Base-by-base conservation (phyloP, 2,113 vertebrate species). In the Leptobrachium leishanense region DNA sequence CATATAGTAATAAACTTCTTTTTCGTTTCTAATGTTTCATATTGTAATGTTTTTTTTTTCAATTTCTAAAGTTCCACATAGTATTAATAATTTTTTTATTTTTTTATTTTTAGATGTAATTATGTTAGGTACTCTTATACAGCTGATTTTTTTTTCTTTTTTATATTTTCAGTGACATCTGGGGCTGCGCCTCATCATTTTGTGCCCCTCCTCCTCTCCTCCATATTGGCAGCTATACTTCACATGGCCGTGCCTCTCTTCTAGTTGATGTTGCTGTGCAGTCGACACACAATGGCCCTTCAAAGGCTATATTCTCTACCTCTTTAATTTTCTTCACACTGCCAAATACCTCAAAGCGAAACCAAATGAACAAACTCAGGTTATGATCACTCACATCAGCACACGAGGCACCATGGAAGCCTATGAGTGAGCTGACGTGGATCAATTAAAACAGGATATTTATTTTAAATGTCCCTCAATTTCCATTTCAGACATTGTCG, bases 141-240 rank as follows among this genome's bases (percentile, higher is more conserved):
- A 31, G 20, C 20, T 31, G 20, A 31, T 31, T 31, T 31, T 31
- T 42, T 5, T 65, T 66, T 67, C 50, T 54, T 54, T 54, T 67
- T n/a, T 43, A 13, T 76, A 13, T 43, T 70, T 46, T 20, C 54
- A 77, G 75, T 46, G 2, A n/a, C 54, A 1, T 77, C 75, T 5
- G 75, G 75, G 68, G 54, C 67, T 2, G 42, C 54, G 1, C 6
- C 66, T 13, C 55, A 9, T 13, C 55, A 11, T 44, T 10, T 59
- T 46, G 1, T 62, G n/a, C 62, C 42, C 12, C 15, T 77, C 20
- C 54, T 77, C 8, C 43, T 69, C 10, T 2, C 2, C 39, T 69
- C 41, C n/a, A 40, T 42, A 59, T 13, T 69, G 31, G 54, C 20
- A 39, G 9, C n/a, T 13, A 9, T 77, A 40, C 15, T 44, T 44